Conservation (phyloP, 2,113 vertebrate species). For the Trematocara marginatum region DNA sequence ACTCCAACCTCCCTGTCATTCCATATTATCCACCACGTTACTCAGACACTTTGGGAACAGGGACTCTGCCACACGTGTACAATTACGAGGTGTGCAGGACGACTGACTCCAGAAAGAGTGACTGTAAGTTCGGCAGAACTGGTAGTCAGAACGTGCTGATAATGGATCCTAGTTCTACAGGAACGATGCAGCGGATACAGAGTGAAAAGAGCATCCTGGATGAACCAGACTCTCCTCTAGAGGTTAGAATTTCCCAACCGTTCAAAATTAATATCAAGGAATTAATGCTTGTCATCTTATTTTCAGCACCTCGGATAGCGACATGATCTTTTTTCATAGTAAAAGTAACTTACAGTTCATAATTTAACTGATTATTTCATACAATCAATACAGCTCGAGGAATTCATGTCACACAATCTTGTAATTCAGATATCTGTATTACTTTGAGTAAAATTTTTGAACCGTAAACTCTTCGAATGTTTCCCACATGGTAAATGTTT, state of each 20-base stretch:
- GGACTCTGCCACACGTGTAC: too few species aligned
- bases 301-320: background rate
- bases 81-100: too few species aligned
- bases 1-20: too few species aligned
- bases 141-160: too few species aligned
- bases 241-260: fast-evolving
- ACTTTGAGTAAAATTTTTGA: fast-evolving
- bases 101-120: too few species aligned
- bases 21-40: too few species aligned
- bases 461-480: fast-evolving
- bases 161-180: too few species aligned
- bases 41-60: too few species aligned
- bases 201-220: too few species aligned
- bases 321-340: background rate
- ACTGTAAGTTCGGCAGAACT: too few species aligned
- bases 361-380: fast-evolving
- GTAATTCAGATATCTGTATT: fast-evolving
- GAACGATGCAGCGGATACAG: too few species aligned
- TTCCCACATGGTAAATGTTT: fast-evolving
- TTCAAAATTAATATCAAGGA: fast-evolving
- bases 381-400: background rate
- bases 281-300: fast-evolving
- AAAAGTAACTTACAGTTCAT: fast-evolving
- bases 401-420: fast-evolving
- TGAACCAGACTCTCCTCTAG: too few species aligned